Percentiles rank a stretch among this genome's conserved stretches.
Conservation (phyloP, 2,113 vertebrate genomes). For the Asarcornis scutulata region DNA sequence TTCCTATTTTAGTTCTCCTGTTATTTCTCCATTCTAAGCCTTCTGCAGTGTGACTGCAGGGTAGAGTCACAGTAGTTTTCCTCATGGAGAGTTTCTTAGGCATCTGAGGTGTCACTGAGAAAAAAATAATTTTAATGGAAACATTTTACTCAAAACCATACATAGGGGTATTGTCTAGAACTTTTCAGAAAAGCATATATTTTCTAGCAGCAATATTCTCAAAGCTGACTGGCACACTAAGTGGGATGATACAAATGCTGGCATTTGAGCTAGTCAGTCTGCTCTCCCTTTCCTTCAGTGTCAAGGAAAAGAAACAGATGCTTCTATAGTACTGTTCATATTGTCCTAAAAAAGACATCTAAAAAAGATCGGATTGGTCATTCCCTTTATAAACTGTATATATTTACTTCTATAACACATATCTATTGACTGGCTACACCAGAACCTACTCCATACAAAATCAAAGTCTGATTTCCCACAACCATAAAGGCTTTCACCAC, state of each 20-base stretch:
- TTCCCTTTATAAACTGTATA: not conserved
- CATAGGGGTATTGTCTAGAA: not conserved
- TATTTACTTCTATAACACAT: not conserved
- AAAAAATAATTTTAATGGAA: slow-evolving; percentile 8
- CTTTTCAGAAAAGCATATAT: not conserved
- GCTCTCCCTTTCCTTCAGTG: not conserved
- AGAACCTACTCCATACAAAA: not conserved
- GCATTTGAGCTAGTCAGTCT: not conserved
- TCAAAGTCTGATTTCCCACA: not conserved
- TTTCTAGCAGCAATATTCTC: not conserved
- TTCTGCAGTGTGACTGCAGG: not conserved
- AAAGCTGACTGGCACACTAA: not conserved
- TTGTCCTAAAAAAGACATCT: not conserved
- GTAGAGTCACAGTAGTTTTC: not conserved
- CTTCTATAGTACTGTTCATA: not conserved
- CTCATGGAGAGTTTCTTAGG: not conserved
- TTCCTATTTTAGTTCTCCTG: not conserved
- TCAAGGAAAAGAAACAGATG: not conserved
- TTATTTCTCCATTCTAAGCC: not conserved
- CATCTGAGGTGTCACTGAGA: not conserved
- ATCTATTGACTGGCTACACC: not conserved
- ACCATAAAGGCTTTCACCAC: not conserved
- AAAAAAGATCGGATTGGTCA: not conserved
- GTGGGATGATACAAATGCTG: not conserved
- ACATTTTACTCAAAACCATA: not conserved